Evolutionary conservation across 2,888 invertebrate genomes (phyloP).

Genomic region (Blastobasis adustella): DNA sequence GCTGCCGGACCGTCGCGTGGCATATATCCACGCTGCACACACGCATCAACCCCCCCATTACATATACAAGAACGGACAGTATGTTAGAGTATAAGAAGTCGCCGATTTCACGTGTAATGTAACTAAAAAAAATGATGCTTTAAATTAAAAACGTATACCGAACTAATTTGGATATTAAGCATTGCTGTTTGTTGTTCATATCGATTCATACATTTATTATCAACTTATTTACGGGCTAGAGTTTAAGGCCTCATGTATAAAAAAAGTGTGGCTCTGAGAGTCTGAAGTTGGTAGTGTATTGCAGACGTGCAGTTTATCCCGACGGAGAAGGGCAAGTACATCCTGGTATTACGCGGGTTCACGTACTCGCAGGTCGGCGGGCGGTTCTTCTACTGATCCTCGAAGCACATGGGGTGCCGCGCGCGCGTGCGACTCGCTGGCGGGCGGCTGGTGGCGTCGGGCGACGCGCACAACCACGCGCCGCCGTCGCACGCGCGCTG

Average conservation of each 20-base stretch:
- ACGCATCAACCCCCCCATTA: too few species aligned
- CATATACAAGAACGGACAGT: too few species aligned
- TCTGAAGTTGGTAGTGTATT: constrained; percentile 21
- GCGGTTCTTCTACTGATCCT: constrained; percentile 66
- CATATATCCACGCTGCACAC: too few species aligned
- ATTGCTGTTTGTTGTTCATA: neutral
- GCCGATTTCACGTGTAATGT: too few species aligned
- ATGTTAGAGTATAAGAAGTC: too few species aligned
- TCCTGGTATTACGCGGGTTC: constrained; percentile 60
- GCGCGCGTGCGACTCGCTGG: constrained; percentile 55
- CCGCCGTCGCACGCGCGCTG: constrained; percentile 67
- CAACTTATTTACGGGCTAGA: constrained; percentile 14
- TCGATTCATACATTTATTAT: neutral
- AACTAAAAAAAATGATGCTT: neutral
- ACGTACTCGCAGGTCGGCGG: constrained; percentile 69
- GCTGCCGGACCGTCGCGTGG: too few species aligned
- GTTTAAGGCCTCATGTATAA: neutral
- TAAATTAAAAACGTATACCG: neutral
- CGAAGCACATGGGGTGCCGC: constrained; percentile 65
- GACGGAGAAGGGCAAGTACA: constrained; percentile 68
- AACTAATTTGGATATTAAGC: neutral
- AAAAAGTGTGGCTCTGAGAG: too few species aligned
- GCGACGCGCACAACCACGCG: constrained; percentile 60
- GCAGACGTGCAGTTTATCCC: constrained; percentile 68
- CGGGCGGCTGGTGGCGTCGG: constrained; percentile 56